These are phyloP conservation scores for Melanotaenia pygmaea DNA, from an alignment of 2,797 vertebrate genomes.

Conservation along the genomic window DNA sequence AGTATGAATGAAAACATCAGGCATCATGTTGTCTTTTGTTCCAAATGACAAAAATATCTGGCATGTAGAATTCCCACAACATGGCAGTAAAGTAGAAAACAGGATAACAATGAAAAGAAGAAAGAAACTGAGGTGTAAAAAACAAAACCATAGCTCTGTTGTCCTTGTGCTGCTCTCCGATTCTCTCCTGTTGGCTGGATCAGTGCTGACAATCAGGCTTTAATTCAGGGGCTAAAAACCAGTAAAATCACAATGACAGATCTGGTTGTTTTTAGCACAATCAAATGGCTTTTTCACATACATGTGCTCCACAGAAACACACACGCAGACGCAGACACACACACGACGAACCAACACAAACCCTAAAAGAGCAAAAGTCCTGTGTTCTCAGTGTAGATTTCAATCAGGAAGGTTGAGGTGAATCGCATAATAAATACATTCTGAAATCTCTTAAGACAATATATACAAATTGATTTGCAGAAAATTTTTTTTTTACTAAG, in stretches of 20 bases:
- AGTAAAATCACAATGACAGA: slow-evolving; percentile 51
- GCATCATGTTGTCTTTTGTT: slow-evolving; percentile 59
- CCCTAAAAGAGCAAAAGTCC: slow-evolving; percentile 57
- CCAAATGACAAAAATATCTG: slow-evolving; percentile 64
- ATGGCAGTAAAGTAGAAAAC: slow-evolving; percentile 79
- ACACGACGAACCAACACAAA: slow-evolving; percentile 28
- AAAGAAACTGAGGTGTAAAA: slow-evolving; percentile 67
- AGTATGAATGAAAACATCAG: slow-evolving; percentile 75
- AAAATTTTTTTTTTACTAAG: slow-evolving; percentile 47
- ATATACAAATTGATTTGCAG: slow-evolving; percentile 75
- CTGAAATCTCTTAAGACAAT: slow-evolving; percentile 78
- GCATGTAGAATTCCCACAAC: slow-evolving; percentile 69
- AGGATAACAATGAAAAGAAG: slow-evolving; percentile 50
- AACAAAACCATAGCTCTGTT: slow-evolving; percentile 52
- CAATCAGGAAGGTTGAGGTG: slow-evolving; percentile 63
- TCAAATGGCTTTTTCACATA: slow-evolving; percentile 56
- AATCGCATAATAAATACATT: slow-evolving; percentile 86
- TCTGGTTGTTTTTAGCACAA: slow-evolving; percentile 48
- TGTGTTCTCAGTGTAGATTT: slow-evolving; percentile 48
- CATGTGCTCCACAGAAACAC: slow-evolving; percentile 3
- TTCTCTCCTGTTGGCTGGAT: slow-evolving; percentile 42
- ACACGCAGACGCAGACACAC: not conserved
- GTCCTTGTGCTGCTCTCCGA: slow-evolving; percentile 55
- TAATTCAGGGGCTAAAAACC: slow-evolving; percentile 45
- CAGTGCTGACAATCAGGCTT: slow-evolving; percentile 45